A percentile compares a stretch with the other conserved stretches of the same genome.
These are phyloP conservation scores for Thunnus albacares DNA, from an alignment of 2,797 vertebrate species.

Conservation along the genomic window DNA sequence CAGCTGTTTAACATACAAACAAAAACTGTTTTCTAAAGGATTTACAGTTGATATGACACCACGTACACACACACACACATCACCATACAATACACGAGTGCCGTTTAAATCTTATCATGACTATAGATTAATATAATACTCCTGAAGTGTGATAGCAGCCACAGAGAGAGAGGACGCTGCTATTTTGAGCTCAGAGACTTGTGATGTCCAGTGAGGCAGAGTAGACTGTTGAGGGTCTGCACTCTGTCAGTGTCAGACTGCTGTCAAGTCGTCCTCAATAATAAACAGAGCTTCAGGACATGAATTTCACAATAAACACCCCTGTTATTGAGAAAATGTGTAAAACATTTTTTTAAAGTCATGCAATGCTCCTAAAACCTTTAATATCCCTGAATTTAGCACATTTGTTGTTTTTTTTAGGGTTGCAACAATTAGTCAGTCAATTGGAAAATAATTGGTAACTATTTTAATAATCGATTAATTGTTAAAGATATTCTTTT, in stretches of 20 bases:
- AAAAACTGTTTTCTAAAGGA: neutral
- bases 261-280: constrained; percentile 28
- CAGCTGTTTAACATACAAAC: neutral
- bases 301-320: constrained; percentile 67
- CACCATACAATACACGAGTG: neutral
- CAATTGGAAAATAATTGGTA: no score
- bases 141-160: constrained; percentile 56
- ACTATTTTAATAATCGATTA: no score
- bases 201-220: constrained; percentile 74
- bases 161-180: constrained; percentile 56
- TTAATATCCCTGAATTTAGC: neutral
- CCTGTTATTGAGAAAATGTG: neutral
- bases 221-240: constrained; percentile 74
- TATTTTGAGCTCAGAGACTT: constrained; percentile 78
- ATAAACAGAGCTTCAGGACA: neutral
- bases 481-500: no score
- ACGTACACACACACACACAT: neutral
- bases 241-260: constrained; percentile 78
- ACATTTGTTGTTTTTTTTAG: neutral
- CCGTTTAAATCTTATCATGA: constrained; percentile 37
- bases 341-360: neutral
- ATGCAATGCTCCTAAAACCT: neutral
- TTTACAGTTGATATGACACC: neutral
- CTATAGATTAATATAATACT: constrained; percentile 43
- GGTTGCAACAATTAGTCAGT: no score